These are phyloP conservation scores for Zingel zingel DNA, from an alignment of 2,113 vertebrate genomes.

Conservation along the genomic window DNA sequence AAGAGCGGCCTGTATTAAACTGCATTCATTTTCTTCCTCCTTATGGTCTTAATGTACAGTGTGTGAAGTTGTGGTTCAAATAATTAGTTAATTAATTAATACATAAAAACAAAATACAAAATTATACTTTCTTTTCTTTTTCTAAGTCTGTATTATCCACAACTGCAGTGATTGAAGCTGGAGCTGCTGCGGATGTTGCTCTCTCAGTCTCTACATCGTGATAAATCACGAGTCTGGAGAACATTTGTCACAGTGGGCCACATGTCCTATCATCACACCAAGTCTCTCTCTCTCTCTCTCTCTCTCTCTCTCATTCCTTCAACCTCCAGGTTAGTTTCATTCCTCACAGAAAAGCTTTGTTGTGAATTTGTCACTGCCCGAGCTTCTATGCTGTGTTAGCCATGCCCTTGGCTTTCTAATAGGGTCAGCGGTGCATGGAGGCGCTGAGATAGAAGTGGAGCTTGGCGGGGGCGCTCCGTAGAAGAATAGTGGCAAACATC, in stretches of 20 bases:
- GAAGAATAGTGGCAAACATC: slow-evolving; percentile 15
- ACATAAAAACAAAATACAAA: not conserved
- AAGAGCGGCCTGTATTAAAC: slow-evolving; percentile 1
- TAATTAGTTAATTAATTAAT: slow-evolving; percentile 1
- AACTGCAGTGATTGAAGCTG: slow-evolving; percentile 29
- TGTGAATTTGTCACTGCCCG: slow-evolving; percentile 69
- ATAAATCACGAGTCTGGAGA: slow-evolving; percentile 70
- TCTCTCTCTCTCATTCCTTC: slow-evolving; percentile 46
- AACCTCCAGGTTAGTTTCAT: slow-evolving; percentile 65
- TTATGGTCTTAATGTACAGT: slow-evolving; percentile 1
- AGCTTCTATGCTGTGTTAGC: slow-evolving; percentile 48
- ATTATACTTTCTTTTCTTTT: not conserved
- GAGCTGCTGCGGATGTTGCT: slow-evolving; percentile 26
- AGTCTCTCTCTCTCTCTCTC: slow-evolving; percentile 16
- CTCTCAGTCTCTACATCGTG: slow-evolving; percentile 47
- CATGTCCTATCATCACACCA: slow-evolving; percentile 66
- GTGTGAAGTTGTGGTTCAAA: not conserved
- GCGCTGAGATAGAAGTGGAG: slow-evolving; percentile 22
- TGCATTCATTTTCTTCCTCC: not conserved
- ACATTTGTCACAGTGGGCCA: slow-evolving; percentile 72
- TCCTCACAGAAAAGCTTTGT: slow-evolving; percentile 69
- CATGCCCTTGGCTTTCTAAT: slow-evolving; percentile 66
- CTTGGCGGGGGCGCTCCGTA: slow-evolving; percentile 26
- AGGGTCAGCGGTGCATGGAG: slow-evolving; percentile 42
- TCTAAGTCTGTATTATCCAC: slow-evolving; percentile 33